Percentiles rank a stretch among this genome's conserved stretches.
Evolutionary conservation across 2,888 invertebrate species (phyloP).

Genomic region (Machimus rusticus): DNA sequence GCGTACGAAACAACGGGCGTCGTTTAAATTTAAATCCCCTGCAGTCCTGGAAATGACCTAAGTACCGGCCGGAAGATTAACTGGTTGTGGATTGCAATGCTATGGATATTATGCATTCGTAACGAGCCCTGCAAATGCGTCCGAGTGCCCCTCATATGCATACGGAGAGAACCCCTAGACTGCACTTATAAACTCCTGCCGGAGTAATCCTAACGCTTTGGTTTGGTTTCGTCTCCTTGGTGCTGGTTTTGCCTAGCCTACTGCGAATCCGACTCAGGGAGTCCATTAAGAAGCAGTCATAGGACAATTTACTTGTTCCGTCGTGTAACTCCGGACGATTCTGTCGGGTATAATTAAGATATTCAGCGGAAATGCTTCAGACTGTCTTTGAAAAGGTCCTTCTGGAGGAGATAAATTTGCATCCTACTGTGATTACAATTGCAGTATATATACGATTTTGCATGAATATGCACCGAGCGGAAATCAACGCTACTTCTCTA

Average conservation of each 20-base stretch:
- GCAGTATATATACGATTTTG: neutral
- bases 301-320: conserved; percentile 17
- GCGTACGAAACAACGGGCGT: conserved; percentile 13
- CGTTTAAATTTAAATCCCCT: conserved; percentile 38
- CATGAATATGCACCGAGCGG: neutral
- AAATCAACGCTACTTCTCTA: neutral
- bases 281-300: conserved; percentile 12
- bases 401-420: conserved; percentile 10
- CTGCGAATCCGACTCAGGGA: neutral
- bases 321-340: neutral
- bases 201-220: neutral
- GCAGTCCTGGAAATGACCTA: conserved; percentile 33
- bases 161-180: neutral
- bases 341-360: conserved; percentile 1
- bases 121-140: conserved; percentile 22
- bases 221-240: neutral
- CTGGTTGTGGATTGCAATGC: conserved; percentile 33
- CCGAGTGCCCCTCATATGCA: conserved; percentile 18
- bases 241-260: neutral
- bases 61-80: conserved; percentile 34
- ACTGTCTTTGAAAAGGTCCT: conserved; percentile 2
- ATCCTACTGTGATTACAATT: neutral
- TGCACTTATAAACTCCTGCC: neutral
- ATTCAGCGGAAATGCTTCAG: conserved; percentile 22
- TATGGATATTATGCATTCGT: conserved; percentile 38